These are phyloP conservation scores for Orthonevra nobilis DNA, from an alignment of 2,888 invertebrate species.

Conservation along the genomic window DNA sequence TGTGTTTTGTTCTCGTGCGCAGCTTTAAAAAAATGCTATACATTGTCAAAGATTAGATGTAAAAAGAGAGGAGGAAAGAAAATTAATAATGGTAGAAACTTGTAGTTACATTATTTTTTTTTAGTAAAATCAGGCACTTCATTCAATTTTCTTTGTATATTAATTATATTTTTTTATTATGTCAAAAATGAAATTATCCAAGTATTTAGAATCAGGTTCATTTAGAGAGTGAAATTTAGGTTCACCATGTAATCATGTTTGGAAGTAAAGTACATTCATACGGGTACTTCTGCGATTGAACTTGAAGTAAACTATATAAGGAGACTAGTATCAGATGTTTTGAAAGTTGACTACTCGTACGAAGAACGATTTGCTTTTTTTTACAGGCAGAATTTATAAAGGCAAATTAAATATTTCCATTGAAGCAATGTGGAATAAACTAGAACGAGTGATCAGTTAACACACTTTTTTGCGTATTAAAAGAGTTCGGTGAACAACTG, in stretches of 20 bases:
- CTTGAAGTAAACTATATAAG: no score
- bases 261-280: slow-evolving; percentile 14
- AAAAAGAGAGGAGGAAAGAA: slow-evolving; percentile 22
- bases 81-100: slow-evolving; percentile 32
- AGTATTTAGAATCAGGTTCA: slow-evolving; percentile 36
- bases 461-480: no score
- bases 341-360: no score
- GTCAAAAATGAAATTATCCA: slow-evolving; percentile 4
- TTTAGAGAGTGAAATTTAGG: slow-evolving; percentile 37
- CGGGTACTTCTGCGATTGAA: slow-evolving; percentile 37
- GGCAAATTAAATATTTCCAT: no score
- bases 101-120: slow-evolving; percentile 44
- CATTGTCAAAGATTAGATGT: slow-evolving; percentile 31
- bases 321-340: no score
- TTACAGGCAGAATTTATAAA: no score
- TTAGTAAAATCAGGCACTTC: slow-evolving; percentile 67
- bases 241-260: slow-evolving; percentile 12
- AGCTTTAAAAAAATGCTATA: slow-evolving; percentile 51
- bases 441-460: no score
- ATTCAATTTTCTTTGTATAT: slow-evolving; percentile 20
- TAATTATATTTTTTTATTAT: slow-evolving; percentile 18
- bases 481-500: no score
- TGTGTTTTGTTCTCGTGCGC: slow-evolving; percentile 17
- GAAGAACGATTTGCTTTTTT: no score
- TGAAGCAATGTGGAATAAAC: no score